Evolutionary conservation across 2,888 invertebrate species (phyloP), one percentile per base, ranked within the genome.

Genomic region (Microctonus hyperodae): DNA sequence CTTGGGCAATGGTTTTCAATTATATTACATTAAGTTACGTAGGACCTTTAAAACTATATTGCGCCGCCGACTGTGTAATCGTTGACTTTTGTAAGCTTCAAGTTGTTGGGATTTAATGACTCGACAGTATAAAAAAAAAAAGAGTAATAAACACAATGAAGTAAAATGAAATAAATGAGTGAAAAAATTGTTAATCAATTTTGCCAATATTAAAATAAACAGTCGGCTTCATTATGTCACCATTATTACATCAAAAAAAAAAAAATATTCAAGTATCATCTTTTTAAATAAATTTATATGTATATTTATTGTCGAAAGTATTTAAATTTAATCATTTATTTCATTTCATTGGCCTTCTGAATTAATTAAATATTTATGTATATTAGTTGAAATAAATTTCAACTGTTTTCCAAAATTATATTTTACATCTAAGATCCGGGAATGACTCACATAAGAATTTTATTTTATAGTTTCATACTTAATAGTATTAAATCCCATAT

Each of bases 1-100:
- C 68, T 71, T 72, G 44, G 64, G 72, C 66, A 72, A 72, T 53
- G 53, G 62, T 64, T 70, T 71, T 72, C 68, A 68, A 71, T 71
- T 71, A 69, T 7, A 23, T 13, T 51, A 28, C 71, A 61, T 72
- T 57, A 65, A 68, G 61, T 68, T 69, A 68, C 44, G 68, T 48
- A 56, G 69, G 60, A 69, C 71, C 69, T 72, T 72, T 70, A 60
- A 64, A 67, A 69, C 59, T 66, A 65, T 44, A 59, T 33, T 53
- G 20, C 16, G 16, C 9, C 1, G 48, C 31, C 11, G 40, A 60
- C 65, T 44, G 16, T 44, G 44, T 48, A 51, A 61, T 50, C 61
- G 13, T 50, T 55, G 63, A n/a, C 51, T 31, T 63, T 58, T 25
- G 40, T 63, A 63, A 67, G 31, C 57, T 61, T 58, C 48, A 51